Evolutionary conservation across 2,888 invertebrate species (phyloP).

Genomic region (Tenthredo amoena): DNA sequence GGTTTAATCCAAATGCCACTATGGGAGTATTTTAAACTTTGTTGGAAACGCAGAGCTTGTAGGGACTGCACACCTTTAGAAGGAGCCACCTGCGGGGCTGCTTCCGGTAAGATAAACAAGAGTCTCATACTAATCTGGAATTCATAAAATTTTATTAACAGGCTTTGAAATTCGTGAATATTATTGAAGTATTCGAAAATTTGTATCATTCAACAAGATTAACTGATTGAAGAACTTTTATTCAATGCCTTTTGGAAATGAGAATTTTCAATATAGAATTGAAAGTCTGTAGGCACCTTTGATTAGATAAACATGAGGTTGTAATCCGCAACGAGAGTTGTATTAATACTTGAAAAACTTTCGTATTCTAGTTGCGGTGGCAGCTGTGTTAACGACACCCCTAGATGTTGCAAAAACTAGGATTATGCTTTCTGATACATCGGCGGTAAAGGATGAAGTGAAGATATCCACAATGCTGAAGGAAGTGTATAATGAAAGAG

Average conservation of each 20-base stretch:
- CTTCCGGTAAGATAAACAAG: conserved; percentile 83
- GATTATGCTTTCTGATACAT: conserved; percentile 92
- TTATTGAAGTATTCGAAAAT: too few species aligned
- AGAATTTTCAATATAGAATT: too few species aligned
- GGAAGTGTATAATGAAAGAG: conserved; percentile 84
- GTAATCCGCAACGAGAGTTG: neutral
- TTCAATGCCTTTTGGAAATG: too few species aligned
- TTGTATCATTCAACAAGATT: too few species aligned
- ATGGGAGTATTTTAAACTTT: conserved; percentile 93
- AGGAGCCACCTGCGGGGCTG: conserved; percentile 92
- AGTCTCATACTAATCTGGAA: neutral
- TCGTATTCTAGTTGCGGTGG: conserved; percentile 83
- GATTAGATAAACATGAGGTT: neutral
- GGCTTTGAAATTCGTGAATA: neutral
- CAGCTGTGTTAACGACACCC: conserved; percentile 95
- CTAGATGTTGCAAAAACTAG: conserved; percentile 98
- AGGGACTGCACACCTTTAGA: conserved; percentile 82
- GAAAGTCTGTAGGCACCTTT: neutral
- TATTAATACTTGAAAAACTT: neutral
- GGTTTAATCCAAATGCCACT: conserved; percentile 97
- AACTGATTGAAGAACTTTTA: too few species aligned
- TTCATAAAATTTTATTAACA: neutral
- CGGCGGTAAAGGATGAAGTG: conserved; percentile 75
- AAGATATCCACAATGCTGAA: conserved; percentile 80
- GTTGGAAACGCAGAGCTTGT: conserved; percentile 75